Percentiles rank a stretch among this genome's conserved stretches.
These are phyloP conservation scores for Stenotaenia linearis DNA, from an alignment of 2,888 invertebrate species.

Conservation along the genomic window DNA sequence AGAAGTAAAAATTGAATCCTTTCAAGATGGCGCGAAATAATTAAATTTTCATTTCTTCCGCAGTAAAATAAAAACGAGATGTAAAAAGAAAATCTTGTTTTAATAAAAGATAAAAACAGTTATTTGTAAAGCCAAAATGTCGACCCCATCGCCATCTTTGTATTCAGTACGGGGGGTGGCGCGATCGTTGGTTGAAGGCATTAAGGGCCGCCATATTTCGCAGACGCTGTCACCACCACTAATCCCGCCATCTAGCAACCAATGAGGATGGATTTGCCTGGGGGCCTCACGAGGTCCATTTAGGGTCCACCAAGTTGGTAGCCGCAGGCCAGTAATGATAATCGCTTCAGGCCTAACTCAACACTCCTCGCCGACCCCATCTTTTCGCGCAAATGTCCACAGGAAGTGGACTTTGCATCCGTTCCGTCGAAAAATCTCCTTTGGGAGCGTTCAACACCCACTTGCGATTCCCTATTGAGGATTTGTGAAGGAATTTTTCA, in stretches of 20 bases:
- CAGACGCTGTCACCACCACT: slow-evolving; percentile 24
- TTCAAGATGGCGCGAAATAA: background rate
- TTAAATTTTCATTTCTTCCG: background rate
- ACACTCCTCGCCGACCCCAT: background rate
- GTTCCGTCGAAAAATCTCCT: background rate
- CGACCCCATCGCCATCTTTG: background rate
- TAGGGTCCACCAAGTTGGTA: background rate
- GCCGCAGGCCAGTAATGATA: slow-evolving; percentile 3
- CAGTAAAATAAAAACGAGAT: no score
- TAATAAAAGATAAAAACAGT: background rate
- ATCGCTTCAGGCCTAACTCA: slow-evolving; percentile 19
- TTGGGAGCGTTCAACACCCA: background rate
- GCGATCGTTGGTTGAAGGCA: slow-evolving; percentile 27
- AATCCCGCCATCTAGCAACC: slow-evolving; percentile 33
- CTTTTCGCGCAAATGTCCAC: background rate
- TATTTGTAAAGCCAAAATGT: background rate
- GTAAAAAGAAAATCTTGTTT: background rate
- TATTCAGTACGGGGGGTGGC: slow-evolving; percentile 10
- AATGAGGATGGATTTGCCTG: slow-evolving; percentile 35
- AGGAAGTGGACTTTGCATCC: slow-evolving; percentile 21
- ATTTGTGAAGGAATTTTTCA: background rate
- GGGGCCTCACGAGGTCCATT: slow-evolving; percentile 30
- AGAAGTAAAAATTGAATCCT: background rate
- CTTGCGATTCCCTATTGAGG: background rate
- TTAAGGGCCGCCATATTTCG: slow-evolving; percentile 30